Base-by-base conservation (phyloP, 2,797 vertebrate genomes). In the Myotis vivesi region DNA sequence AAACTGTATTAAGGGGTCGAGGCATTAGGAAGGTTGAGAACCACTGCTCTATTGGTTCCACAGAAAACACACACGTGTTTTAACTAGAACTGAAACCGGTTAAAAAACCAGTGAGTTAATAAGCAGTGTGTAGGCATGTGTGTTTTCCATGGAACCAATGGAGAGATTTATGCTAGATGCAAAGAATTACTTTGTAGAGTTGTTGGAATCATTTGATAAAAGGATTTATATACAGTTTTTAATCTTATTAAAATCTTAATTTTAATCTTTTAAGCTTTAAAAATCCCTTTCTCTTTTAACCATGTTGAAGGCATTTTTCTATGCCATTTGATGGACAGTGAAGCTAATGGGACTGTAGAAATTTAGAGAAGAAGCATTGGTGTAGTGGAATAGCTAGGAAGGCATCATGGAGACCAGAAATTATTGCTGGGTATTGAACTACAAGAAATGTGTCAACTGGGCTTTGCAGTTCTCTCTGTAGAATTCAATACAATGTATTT, bases 51-150 rank as follows among this genome's bases (percentile, higher is more conserved):
- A 0, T 44, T 30, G 28, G 28, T 15, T 30, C 28, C 5, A 30
- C 6, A 1, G 59, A 15, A 62, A 30, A 62, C 59, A 62, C 25
- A 59, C 28, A 62, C 12, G 2, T 30, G 22, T 57, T 57, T 57
- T 57, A 57, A 23, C 55, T 3, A 71, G 89, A 94, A 95, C 72
- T 59, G 85, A 87, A 90, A 90, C 25, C 13, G 0, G 87, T 96
- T 94, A 81, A 96, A 95, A 95, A 94, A 30, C 38, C 88, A 92
- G 86, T 66, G 86, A 94, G 44, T 44, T 44, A 85, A 75, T 92
- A 89, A 90, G 90, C 90, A 28, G 22, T 8, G 36, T 16, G 72
- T 68, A 44, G 36, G 79, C 2, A 6, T 8, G 72, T 15, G 41
- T 84, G 66, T 80, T 90, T 93, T 89, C 75, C 68, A 51, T 8